Conservation (phyloP, 2,888 invertebrate species). For the Halictus quadricinctus region DNA sequence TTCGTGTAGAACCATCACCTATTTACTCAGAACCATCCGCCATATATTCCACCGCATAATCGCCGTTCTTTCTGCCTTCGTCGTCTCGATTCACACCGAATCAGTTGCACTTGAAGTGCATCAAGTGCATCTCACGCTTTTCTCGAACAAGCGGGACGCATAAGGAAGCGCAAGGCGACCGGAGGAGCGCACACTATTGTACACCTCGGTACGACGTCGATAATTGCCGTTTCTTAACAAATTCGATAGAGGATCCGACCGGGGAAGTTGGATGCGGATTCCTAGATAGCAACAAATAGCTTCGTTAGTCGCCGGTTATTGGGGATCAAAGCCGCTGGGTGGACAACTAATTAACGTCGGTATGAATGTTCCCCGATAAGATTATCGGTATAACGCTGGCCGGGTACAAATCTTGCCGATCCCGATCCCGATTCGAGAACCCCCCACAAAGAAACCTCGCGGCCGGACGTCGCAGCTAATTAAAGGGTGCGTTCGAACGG, state of each 20-base stretch:
- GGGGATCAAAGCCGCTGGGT: conserved; percentile 33
- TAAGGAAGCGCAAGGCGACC: neutral
- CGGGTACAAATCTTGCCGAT: conserved; percentile 48
- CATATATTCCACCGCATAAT: neutral
- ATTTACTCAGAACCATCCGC: neutral
- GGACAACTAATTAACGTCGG: conserved; percentile 58
- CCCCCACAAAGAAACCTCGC: conserved; percentile 53
- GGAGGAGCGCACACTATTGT: neutral
- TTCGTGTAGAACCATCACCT: neutral
- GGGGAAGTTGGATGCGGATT: conserved; percentile 32
- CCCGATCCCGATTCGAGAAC: conserved; percentile 61
- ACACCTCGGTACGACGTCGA: neutral
- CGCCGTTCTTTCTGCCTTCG: neutral
- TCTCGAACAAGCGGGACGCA: neutral
- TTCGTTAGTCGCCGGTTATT: conserved; percentile 40
- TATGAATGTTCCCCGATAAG: conserved; percentile 30
- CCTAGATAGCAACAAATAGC: conserved; percentile 43
- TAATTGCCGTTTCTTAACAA: conserved; percentile 35
- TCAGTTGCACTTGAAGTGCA: neutral
- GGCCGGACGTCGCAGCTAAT: conserved; percentile 59
- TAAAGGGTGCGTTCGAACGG: conserved; percentile 55
- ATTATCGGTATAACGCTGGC: conserved; percentile 45
- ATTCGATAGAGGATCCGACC: conserved; percentile 22
- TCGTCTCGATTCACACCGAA: neutral
- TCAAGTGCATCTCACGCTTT: neutral